phyloP scores from a whole-genome alignment of 1,140 invertebrate species.

The Ylistrum balloti region DNA sequence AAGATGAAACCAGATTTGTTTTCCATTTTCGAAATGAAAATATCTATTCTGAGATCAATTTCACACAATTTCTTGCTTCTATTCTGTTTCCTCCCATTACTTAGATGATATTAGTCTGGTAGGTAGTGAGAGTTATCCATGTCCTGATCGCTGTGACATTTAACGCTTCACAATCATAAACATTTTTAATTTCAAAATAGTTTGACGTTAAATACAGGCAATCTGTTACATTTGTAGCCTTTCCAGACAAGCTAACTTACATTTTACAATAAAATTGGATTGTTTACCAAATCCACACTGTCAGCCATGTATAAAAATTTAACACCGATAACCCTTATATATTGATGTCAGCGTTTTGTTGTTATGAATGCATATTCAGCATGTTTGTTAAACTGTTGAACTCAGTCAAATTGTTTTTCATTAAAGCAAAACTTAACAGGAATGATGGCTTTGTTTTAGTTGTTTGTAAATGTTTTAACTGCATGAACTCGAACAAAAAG shows the following conservation, averaged over 20 bases:
- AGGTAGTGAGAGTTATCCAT: neutral
- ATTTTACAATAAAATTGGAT: no score
- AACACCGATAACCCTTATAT: neutral
- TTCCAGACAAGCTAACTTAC: no score
- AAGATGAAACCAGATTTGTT: neutral
- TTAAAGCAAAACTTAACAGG: neutral
- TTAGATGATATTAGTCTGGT: neutral
- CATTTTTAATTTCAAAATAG: neutral
- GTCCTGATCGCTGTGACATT: neutral
- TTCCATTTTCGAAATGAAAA: neutral
- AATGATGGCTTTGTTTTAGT: neutral
- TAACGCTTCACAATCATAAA: neutral
- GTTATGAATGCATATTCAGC: neutral
- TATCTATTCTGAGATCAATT: neutral
- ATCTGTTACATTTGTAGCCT: neutral
- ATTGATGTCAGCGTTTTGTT: neutral
- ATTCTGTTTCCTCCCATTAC: neutral
- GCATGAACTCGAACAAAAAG: neutral
- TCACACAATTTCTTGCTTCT: neutral
- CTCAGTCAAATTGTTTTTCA: neutral
- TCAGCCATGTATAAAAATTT: neutral
- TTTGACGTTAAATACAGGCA: neutral
- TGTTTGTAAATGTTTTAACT: neutral
- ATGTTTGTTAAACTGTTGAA: neutral
- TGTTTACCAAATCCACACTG: no score